Conservation (phyloP, 2,113 vertebrate genomes). For the Chionodraco myersi region DNA sequence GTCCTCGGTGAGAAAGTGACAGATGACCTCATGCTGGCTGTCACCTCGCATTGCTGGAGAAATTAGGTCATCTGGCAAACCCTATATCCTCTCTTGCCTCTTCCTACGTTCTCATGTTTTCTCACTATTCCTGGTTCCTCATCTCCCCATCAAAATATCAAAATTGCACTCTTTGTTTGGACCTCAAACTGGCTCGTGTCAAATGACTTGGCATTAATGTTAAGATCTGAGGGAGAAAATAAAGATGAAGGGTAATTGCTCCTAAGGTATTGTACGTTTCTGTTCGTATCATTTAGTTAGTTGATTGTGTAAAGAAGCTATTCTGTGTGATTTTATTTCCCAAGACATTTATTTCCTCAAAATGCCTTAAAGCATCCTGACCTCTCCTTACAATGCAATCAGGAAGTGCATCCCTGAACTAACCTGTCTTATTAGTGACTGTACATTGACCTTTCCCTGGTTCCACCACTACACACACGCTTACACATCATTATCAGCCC, state of each 20-base stretch:
- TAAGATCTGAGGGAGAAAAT: not conserved
- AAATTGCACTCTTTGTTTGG: not conserved
- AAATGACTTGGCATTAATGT: constrained; percentile 3
- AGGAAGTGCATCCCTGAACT: constrained; percentile 27
- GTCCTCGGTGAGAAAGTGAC: constrained; percentile 65
- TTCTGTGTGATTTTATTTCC: not conserved
- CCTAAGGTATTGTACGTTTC: not conserved
- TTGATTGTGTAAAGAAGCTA: not conserved
- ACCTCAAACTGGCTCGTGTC: not conserved
- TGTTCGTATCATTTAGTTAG: not conserved
- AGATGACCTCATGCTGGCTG: constrained; percentile 72
- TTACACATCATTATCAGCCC: constrained; percentile 29
- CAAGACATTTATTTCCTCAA: not conserved
- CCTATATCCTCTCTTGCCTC: not conserved
- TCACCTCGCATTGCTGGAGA: constrained; percentile 43
- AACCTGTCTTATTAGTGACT: constrained; percentile 14
- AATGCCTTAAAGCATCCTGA: not conserved
- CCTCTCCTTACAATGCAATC: constrained; percentile 17
- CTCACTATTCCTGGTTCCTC: not conserved
- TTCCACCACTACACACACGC: not conserved
- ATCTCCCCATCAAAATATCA: constrained; percentile 11
- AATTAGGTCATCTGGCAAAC: constrained; percentile 49
- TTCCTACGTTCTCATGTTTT: not conserved
- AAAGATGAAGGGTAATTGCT: not conserved
- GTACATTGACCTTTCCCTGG: constrained; percentile 35